These are phyloP conservation scores for Geopemphigus sp. DNA, from an alignment of 1,140 invertebrate genomes.

Conservation along the genomic window DNA sequence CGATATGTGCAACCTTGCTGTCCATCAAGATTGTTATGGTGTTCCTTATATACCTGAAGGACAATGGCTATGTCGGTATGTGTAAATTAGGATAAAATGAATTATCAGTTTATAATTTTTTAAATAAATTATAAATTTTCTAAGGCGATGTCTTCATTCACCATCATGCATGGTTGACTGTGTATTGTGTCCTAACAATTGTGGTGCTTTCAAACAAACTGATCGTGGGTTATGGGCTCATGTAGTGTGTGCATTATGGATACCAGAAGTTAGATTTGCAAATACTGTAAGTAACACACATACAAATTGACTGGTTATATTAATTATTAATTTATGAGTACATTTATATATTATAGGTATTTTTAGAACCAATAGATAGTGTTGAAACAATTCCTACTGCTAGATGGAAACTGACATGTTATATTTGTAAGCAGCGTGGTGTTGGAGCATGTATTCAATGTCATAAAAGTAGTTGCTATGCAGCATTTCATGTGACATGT, in stretches of 20 bases:
- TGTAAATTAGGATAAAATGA: neutral
- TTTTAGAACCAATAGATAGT: conserved; percentile 95
- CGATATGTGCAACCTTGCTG: conserved; percentile 99
- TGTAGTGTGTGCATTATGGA: conserved; percentile 98
- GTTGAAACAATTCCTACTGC: conserved; percentile 93
- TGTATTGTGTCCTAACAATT: conserved; percentile 95
- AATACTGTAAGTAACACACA: conserved; percentile 69
- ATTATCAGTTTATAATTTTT: neutral
- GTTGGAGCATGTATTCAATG: conserved; percentile 98
- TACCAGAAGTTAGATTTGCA: conserved; percentile 96
- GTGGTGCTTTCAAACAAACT: conserved; percentile 98
- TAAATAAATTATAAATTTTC: conserved; percentile 2
- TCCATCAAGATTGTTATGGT: conserved; percentile 99
- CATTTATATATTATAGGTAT: conserved; percentile 60
- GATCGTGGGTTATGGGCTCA: conserved; percentile 96
- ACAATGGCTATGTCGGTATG: conserved; percentile 88
- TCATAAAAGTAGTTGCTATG: conserved; percentile 93
- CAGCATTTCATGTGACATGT: conserved; percentile 97
- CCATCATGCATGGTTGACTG: conserved; percentile 94
- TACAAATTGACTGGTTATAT: neutral
- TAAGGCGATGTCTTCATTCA: conserved; percentile 80
- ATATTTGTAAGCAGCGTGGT: conserved; percentile 91
- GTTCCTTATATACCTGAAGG: conserved; percentile 99
- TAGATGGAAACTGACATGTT: conserved; percentile 92
- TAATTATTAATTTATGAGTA: neutral